phyloP scores from a whole-genome alignment of 2,888 invertebrate genomes.

The Ditylenchus weischeri region DNA sequence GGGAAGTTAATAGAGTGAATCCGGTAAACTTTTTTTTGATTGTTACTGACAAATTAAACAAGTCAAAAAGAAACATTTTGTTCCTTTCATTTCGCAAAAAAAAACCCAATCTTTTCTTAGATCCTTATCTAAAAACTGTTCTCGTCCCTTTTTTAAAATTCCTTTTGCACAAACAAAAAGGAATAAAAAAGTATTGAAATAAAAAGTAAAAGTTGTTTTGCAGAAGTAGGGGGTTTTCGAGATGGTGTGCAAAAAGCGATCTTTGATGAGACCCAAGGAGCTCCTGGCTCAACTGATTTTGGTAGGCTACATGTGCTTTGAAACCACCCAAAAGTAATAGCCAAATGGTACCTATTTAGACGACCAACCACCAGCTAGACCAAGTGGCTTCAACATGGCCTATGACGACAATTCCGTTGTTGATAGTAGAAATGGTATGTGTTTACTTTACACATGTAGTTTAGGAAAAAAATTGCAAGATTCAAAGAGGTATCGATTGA shows the following conservation, averaged over 20 bases:
- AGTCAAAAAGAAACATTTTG: no score
- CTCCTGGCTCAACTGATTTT: slow-evolving; percentile 19
- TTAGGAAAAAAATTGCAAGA: neutral
- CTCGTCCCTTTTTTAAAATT: no score
- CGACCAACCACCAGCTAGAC: slow-evolving; percentile 1
- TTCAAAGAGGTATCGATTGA: no score
- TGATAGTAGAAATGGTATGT: slow-evolving; percentile 16
- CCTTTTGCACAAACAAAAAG: no score
- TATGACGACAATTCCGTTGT: slow-evolving; percentile 48
- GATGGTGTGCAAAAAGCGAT: slow-evolving; percentile 38
- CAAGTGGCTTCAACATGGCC: slow-evolving; percentile 30
- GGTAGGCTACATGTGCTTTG: slow-evolving; percentile 14
- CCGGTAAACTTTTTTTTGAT: no score
- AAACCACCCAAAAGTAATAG: slow-evolving; percentile 11
- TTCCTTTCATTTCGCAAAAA: neutral
- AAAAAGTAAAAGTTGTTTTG: neutral
- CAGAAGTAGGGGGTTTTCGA: slow-evolving; percentile 18
- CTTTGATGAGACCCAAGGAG: slow-evolving; percentile 33
- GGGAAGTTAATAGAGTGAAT: no score
- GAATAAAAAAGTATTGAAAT: no score
- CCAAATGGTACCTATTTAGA: slow-evolving; percentile 14
- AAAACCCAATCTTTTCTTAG: neutral
- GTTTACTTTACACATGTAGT: neutral
- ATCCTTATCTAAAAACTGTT: no score
- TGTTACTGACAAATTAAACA: no score